Conservation (phyloP, 1,140 invertebrate genomes). For the Harlomillsia oculata region DNA sequence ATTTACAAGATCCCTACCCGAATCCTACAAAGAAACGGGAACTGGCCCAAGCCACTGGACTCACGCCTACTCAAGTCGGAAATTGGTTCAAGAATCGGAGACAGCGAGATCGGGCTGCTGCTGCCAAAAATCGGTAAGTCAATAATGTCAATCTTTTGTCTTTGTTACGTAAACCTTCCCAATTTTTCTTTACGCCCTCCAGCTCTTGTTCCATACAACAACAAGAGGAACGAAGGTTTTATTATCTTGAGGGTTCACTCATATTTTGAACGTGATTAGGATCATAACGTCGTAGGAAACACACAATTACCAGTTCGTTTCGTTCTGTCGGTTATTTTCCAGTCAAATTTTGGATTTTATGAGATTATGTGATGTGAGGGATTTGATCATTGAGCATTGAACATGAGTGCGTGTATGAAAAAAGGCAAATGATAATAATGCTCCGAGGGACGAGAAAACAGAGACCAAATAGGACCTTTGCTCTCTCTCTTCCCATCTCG, state of each 20-base stretch:
- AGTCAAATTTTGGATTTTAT: no score
- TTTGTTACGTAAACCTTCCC: not conserved
- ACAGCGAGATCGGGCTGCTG: constrained; percentile 94
- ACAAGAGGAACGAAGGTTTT: no score
- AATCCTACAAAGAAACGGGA: constrained; percentile 98
- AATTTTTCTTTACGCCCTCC: not conserved
- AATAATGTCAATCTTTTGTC: not conserved
- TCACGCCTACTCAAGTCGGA: constrained; percentile 98
- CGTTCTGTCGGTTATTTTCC: no score
- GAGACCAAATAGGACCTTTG: not conserved
- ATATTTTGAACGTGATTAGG: no score
- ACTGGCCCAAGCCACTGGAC: constrained; percentile 88
- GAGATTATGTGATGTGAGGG: no score
- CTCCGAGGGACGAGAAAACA: no score
- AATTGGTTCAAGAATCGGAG: constrained; percentile 99
- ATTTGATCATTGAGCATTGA: no score
- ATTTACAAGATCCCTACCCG: constrained; percentile 81
- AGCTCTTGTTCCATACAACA: not conserved
- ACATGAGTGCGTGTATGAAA: no score
- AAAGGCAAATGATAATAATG: no score
- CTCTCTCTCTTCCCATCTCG: not conserved
- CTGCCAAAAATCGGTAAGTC: constrained; percentile 93
- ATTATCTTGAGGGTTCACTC: no score
- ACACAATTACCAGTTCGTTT: no score
- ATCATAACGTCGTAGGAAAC: no score